These are phyloP conservation scores for Eilema depressum DNA, from an alignment of 2,888 invertebrate species.

Conservation along the genomic window DNA sequence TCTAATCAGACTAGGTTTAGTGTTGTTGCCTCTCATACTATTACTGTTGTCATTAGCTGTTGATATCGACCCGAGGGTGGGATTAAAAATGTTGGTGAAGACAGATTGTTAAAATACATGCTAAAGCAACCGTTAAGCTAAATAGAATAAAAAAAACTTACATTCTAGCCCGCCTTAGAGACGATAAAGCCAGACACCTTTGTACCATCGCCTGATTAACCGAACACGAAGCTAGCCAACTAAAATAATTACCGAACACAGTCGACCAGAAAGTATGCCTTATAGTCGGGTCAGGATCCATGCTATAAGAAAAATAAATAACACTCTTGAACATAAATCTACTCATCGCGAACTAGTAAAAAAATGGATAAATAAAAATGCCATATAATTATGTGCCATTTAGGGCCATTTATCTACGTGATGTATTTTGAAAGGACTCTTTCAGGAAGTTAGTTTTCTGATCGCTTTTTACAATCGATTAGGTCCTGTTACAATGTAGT, in stretches of 20 bases:
- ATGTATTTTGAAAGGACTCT: background rate
- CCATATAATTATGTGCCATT: too few species aligned
- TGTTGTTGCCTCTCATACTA: too few species aligned
- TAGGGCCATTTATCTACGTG: background rate
- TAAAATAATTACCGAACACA: conserved; percentile 92
- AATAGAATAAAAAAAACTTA: conserved; percentile 70
- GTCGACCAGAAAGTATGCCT: conserved; percentile 94
- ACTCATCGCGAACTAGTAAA: background rate
- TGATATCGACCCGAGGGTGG: too few species aligned
- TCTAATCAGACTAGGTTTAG: too few species aligned
- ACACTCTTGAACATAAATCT: too few species aligned
- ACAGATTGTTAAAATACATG: background rate
- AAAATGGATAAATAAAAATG: too few species aligned
- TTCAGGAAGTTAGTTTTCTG: background rate
- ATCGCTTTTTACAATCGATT: background rate
- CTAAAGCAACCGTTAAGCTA: background rate
- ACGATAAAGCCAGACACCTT: conserved; percentile 92
- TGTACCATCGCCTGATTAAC: conserved; percentile 96
- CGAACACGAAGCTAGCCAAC: conserved; percentile 93
- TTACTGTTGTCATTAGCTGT: too few species aligned
- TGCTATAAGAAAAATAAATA: conserved; percentile 80
- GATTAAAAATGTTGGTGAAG: too few species aligned
- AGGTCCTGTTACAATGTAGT: too few species aligned
- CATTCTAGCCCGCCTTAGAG: conserved; percentile 90
- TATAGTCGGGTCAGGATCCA: conserved; percentile 91